A percentile compares a stretch with the other conserved stretches of the same genome.
phyloP scores from a whole-genome alignment of 2,797 vertebrate genomes.

The Alosa sapidissima region DNA sequence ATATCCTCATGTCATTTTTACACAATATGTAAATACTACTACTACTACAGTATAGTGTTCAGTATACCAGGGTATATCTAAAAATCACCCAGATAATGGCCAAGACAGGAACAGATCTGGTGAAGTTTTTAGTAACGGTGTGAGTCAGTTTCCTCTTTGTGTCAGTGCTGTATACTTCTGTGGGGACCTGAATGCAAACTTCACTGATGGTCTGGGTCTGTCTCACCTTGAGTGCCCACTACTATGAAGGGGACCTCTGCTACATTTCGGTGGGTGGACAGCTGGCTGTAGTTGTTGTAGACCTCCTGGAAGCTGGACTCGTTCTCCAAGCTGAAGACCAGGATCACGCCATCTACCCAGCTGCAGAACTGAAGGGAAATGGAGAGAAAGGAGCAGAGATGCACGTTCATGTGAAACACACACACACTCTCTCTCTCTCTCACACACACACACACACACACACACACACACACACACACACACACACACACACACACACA shows the following conservation, averaged over 20 bases:
- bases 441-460: neutral
- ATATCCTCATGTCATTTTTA: neutral
- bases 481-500: no score
- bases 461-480: no score
- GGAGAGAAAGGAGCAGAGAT: neutral
- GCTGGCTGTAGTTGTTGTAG: constrained; percentile 81
- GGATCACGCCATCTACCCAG: constrained; percentile 91
- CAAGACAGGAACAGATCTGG: neutral
- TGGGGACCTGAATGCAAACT: no score
- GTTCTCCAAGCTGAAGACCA: constrained; percentile 95
- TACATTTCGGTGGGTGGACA: constrained; percentile 76
- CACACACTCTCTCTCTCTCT: no score
- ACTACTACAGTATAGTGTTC: no score
- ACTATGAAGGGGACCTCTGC: constrained; percentile 83
- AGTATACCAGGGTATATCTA: neutral
- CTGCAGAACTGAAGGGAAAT: constrained; percentile 77
- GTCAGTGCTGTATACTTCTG: neutral
- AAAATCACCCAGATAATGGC: neutral
- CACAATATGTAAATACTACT: no score
- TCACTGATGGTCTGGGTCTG: neutral
- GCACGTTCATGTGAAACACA: no score
- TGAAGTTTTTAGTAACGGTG: neutral
- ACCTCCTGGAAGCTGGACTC: constrained; percentile 91
- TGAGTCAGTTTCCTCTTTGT: neutral
- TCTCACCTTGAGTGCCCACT: constrained; percentile 91